These are phyloP conservation scores for Hyles lineata DNA, from an alignment of 2,888 invertebrate species.

Conservation along the genomic window DNA sequence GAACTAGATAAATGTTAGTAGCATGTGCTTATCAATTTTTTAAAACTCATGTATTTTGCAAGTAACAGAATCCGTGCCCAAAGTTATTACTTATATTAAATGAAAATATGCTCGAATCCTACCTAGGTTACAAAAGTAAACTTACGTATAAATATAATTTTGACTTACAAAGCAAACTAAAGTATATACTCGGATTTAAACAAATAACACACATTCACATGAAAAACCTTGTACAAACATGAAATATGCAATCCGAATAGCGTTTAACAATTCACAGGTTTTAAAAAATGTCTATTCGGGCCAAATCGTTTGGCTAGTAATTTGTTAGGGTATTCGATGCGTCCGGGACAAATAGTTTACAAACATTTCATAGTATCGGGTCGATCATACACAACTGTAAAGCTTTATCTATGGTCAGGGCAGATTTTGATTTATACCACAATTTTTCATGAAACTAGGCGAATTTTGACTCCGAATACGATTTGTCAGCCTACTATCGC, in stretches of 20 bases:
- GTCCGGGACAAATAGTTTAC: constrained; percentile 3
- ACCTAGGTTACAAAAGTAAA: too few relatives aligned
- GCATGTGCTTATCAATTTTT: too few relatives aligned
- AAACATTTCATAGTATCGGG: background rate
- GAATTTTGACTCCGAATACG: background rate
- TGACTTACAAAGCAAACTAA: too few relatives aligned
- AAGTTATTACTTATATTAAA: too few relatives aligned
- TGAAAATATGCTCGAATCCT: too few relatives aligned
- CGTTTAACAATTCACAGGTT: constrained; percentile 13
- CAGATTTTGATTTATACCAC: constrained; percentile 5
- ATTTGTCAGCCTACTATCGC: background rate
- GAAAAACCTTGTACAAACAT: constrained; percentile 28
- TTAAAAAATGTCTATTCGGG: constrained; percentile 3
- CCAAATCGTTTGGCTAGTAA: background rate
- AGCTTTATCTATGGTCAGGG: constrained; percentile 20
- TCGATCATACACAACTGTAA: constrained; percentile 4
- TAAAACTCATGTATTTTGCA: too few relatives aligned
- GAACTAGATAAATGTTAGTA: too few relatives aligned
- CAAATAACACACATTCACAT: background rate
- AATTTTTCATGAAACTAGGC: constrained; percentile 6
- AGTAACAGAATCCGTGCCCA: too few relatives aligned
- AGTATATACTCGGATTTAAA: background rate
- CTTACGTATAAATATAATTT: too few relatives aligned
- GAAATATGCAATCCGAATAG: constrained; percentile 30
- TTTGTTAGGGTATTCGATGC: background rate